These are phyloP conservation scores for Diaphora mendica DNA, from an alignment of 2,888 invertebrate genomes.

Conservation along the genomic window DNA sequence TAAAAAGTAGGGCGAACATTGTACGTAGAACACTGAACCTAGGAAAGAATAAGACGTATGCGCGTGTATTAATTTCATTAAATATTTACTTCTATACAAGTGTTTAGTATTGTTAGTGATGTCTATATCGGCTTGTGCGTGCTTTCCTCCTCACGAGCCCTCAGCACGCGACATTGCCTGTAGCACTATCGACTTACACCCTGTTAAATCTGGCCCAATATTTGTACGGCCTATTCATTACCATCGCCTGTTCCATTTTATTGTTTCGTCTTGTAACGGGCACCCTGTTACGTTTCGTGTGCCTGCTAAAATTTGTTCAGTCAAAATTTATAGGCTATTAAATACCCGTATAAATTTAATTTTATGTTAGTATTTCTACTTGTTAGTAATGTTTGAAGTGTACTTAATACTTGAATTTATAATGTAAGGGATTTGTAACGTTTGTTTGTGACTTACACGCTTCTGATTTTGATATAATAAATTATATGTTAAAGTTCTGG, in stretches of 20 bases:
- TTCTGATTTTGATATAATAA: neutral
- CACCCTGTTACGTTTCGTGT: slow-evolving; percentile 60
- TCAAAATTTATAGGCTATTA: slow-evolving; percentile 61
- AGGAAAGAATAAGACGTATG: slow-evolving; percentile 8
- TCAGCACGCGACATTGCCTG: slow-evolving; percentile 81
- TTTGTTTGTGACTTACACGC: neutral
- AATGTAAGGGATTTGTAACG: slow-evolving; percentile 19
- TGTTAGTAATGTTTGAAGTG: slow-evolving; percentile 36
- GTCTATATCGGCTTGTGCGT: slow-evolving; percentile 75
- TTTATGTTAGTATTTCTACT: slow-evolving; percentile 51
- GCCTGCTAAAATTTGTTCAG: slow-evolving; percentile 72
- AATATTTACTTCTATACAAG: slow-evolving; percentile 62
- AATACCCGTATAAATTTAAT: slow-evolving; percentile 52
- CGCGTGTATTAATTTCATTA: slow-evolving; percentile 55
- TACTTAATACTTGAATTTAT: slow-evolving; percentile 36
- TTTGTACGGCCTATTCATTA: slow-evolving; percentile 83
- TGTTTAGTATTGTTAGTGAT: slow-evolving; percentile 69
- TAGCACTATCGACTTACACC: slow-evolving; percentile 82
- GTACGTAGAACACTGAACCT: neutral
- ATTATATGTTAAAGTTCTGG: neutral
- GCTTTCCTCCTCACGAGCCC: slow-evolving; percentile 54
- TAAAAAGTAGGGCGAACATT: slow-evolving; percentile 3
- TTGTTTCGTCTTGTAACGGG: slow-evolving; percentile 73
- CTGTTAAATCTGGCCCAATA: slow-evolving; percentile 83
- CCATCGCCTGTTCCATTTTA: slow-evolving; percentile 75